These are phyloP conservation scores for Yponomeuta sedellus DNA, from an alignment of 2,888 invertebrate genomes.

Conservation along the genomic window DNA sequence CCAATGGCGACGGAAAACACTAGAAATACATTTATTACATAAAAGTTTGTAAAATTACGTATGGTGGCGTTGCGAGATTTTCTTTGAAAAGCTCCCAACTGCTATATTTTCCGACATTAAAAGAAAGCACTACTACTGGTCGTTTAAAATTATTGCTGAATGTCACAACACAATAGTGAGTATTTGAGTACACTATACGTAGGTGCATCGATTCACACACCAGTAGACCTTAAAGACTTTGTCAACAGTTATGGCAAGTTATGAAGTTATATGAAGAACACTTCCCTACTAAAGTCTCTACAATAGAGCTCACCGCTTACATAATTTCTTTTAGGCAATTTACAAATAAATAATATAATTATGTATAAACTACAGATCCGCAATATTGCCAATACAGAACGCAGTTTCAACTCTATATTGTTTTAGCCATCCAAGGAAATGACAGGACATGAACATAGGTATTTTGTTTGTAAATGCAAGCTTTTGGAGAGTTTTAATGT, in stretches of 20 bases:
- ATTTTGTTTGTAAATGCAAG: conserved; percentile 16
- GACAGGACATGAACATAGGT: conserved; percentile 43
- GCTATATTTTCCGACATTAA: conserved; percentile 24
- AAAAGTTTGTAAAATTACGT: conserved; percentile 58
- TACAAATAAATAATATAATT: not conserved
- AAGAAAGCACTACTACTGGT: conserved; percentile 14
- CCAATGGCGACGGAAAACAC: conserved; percentile 71
- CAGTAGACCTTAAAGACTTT: not conserved
- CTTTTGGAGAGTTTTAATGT: conserved; percentile 9
- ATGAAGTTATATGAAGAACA: conserved; percentile 16
- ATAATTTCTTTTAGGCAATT: conserved; percentile 30
- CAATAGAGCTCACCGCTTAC: conserved; percentile 37
- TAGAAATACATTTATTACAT: conserved; percentile 55
- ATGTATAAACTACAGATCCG: conserved; percentile 34
- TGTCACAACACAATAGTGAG: conserved; percentile 47
- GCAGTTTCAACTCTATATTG: not conserved
- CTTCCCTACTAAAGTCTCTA: conserved; percentile 24
- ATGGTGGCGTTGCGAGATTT: conserved; percentile 47
- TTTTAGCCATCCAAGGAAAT: conserved; percentile 39
- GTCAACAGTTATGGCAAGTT: conserved; percentile 4
- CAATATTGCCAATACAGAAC: not conserved
- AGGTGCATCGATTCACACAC: conserved; percentile 7
- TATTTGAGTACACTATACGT: conserved; percentile 8
- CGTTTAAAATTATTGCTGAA: conserved; percentile 54
- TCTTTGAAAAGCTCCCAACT: conserved; percentile 56